Evolutionary conservation across 30 jellyfish, hydroid and myxozoan genomes (phyloP), one percentile per base, ranked within the genome.

Genomic region (Hydractinia echinata): DNA sequence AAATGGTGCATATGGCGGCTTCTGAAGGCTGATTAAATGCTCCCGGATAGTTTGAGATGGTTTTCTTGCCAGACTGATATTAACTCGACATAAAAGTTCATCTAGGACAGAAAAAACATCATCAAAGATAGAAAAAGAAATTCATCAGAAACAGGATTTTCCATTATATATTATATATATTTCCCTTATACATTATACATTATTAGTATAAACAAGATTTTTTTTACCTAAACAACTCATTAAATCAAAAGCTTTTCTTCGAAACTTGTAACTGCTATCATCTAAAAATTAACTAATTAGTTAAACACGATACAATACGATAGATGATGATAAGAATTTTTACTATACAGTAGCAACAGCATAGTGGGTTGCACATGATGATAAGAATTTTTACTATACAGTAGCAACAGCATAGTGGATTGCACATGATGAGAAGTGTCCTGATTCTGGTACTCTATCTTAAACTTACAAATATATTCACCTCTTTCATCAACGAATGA

Each of bases 1-100:
- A 81, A 93, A 93, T n/a, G 99, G 99, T 20, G 99, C 94, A 73
- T 85, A 93, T 5, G 99, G 99, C 10, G 96, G 99, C 39, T 67
- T 73, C 61, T 93, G 96, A 72, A 93, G 73, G 6, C 54, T 74
- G 74, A 68, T 77, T 76, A 93, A 66, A 55, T 93, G 96, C 13
- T 87, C 87, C 19, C 86, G 80, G 10, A 81, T 71, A n/a, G 95
- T 76, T 68, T 87, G 95, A 9, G 84, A 86, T 14, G 95, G 95
- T 55, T 93, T 93, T 19, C 88, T 87, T 44, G 99, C 99, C 56
- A 93, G 85, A 62, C 99, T 83, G 15, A 93, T 79, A 78, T 93
- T 89, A 19, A 87, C 99, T 15, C 99, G 86, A 64, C 95, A 83
- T 68, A 93, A 88, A 56, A 93, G 83, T 69, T 93, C 99, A 49